Evolutionary conservation across 1,140 invertebrate species (phyloP), one percentile per base, ranked within the genome.

Genomic region (Drosophila teissieri): DNA sequence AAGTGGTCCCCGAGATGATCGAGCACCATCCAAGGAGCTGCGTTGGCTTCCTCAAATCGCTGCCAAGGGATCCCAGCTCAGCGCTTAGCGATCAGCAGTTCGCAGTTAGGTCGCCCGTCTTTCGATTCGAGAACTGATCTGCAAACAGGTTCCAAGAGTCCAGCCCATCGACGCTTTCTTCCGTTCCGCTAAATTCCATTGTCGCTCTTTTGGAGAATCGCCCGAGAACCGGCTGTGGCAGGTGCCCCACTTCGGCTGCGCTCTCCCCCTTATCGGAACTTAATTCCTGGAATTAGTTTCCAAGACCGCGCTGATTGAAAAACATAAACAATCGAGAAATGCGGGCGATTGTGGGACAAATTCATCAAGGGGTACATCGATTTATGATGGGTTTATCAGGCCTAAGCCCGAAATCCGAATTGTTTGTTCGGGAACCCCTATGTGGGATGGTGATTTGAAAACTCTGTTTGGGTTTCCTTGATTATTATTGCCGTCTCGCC

Each of bases 161-260:
- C 61, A 67, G 17, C 58, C 63, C 44, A 65, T 64, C 19, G 27
- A 22, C 68, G 68, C 64, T 70, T 72, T 72, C 68, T 72, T 72
- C 65, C 68, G 65, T 70, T 72, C 65, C 64, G 68, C 68, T 57
- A 70, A 70, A 39, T 70, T 70, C 67, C 46, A 56, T 68, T 70
- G 67, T 69, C 49, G 63, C 42, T 69, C 42, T 31, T 36, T 31
- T 19, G 63, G 10, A 46, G 62, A 69, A 68, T 69, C 67, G 49
- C 36, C 24, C 49, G 14, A 48, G 49, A 69, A 69, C 67, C 67
- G 67, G 67, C 67, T 69, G 36, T 39, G 44, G 64, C 67, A 70
- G 67, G 67, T 70, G 68, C 68, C 68, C 68, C 67, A 49, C 68
- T 48, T 70, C 65, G 45, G 39, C 64, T 36, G 55, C 65, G 34